Evolutionary conservation across 1,140 invertebrate genomes (phyloP).

Genomic region (Paraescarpia echinospica): DNA sequence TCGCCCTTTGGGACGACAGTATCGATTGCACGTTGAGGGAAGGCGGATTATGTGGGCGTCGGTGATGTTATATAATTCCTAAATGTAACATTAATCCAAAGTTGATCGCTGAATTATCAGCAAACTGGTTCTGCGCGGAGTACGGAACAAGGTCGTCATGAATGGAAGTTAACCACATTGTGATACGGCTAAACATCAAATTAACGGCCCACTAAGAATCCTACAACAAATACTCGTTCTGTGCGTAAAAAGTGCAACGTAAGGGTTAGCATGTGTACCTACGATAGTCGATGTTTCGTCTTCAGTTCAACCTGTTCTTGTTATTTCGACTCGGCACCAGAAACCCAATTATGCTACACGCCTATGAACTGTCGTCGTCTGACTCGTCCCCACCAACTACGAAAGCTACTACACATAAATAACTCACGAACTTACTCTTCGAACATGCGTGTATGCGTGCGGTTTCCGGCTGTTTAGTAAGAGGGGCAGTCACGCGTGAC

Average conservation of each 20-base stretch:
- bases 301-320: not conserved
- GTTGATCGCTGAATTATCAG: not conserved
- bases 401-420: not conserved
- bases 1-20: not conserved
- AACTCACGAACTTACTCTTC: not conserved
- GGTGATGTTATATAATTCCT: not conserved
- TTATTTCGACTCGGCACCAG: not conserved
- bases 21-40: not conserved
- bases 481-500: not conserved
- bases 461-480: not conserved
- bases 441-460: not conserved
- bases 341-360: not conserved
- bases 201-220: not conserved
- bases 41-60: not conserved
- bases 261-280: not conserved
- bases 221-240: not conserved
- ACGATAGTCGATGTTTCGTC: not conserved
- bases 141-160: not conserved
- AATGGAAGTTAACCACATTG: too few species aligned
- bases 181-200: too few species aligned
- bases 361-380: too few species aligned
- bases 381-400: not conserved
- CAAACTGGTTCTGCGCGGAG: not conserved
- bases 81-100: not conserved
- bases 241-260: too few species aligned